Percentiles rank a stretch among this genome's conserved stretches.
Conservation (phyloP, 2,888 invertebrate species). For the Amiota minor region DNA sequence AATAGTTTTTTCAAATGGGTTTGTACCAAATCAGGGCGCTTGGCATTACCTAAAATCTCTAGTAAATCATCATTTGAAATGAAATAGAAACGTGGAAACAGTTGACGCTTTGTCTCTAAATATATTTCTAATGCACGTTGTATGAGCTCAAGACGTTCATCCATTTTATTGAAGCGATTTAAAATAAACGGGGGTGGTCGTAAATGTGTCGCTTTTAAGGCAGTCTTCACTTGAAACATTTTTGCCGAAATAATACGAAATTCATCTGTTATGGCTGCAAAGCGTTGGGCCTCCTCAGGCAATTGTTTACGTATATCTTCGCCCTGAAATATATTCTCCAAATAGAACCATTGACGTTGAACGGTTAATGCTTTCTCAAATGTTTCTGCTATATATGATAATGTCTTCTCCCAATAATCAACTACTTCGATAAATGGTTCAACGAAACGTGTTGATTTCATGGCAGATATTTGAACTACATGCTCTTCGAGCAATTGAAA, state of each 20-base stretch:
- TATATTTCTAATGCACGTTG: conserved; percentile 89
- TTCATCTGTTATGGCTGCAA: conserved; percentile 81
- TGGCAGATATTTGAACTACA: conserved; percentile 85
- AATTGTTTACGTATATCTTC: conserved; percentile 91
- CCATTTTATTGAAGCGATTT: conserved; percentile 82
- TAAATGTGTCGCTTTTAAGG: conserved; percentile 78
- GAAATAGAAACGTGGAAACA: conserved; percentile 89
- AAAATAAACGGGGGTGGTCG: conserved; percentile 78
- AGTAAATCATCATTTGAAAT: conserved; percentile 83
- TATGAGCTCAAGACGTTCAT: conserved; percentile 84
- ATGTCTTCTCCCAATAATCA: conserved; percentile 88
- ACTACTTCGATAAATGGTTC: conserved; percentile 89
- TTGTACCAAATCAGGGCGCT: conserved; percentile 87
- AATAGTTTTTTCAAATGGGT: conserved; percentile 91
- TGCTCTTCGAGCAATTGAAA: conserved; percentile 86
- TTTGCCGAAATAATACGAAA: conserved; percentile 80
- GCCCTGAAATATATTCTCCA: conserved; percentile 90
- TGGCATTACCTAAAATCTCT: conserved; percentile 89
- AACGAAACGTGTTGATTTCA: conserved; percentile 91
- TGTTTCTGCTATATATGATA: conserved; percentile 87
- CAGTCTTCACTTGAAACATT: conserved; percentile 74
- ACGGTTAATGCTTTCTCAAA: conserved; percentile 86
- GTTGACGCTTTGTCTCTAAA: conserved; percentile 89
- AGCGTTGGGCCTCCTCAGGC: conserved; percentile 83
- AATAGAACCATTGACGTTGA: conserved; percentile 88